Evolutionary conservation across 2,113 vertebrate genomes (phyloP).

Genomic region (Rhizomys pruinosus): DNA sequence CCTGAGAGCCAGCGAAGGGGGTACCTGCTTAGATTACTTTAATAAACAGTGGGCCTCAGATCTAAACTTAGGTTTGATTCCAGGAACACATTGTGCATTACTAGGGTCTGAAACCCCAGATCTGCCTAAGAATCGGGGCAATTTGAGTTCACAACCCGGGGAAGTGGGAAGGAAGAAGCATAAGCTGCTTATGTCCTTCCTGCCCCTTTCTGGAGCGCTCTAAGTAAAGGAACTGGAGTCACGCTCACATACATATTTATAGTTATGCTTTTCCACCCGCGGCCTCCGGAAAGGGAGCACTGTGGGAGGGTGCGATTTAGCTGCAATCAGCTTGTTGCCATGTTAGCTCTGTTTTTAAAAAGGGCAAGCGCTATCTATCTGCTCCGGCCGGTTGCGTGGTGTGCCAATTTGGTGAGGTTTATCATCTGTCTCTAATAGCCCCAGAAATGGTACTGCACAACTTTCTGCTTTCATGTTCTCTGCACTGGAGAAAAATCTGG

Average conservation of each 20-base stretch:
- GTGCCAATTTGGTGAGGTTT: constrained; percentile 67
- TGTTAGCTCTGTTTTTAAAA: constrained; percentile 79
- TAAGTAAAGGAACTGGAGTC: constrained; percentile 56
- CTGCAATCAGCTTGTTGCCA: constrained; percentile 83
- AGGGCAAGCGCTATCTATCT: constrained; percentile 69
- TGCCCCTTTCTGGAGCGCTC: constrained; percentile 7
- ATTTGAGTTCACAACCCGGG: background rate
- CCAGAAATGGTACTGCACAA: constrained; percentile 79
- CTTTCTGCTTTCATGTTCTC: constrained; percentile 80
- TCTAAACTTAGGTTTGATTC: constrained; percentile 26
- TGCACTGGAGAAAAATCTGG: constrained; percentile 78
- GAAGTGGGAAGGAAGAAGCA: background rate
- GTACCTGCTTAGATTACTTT: background rate
- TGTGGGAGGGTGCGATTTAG: constrained; percentile 73
- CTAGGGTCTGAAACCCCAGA: constrained; percentile 9
- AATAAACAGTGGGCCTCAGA: background rate
- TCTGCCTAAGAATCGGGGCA: background rate
- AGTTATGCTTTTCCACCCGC: constrained; percentile 47
- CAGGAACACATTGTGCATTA: background rate
- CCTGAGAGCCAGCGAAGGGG: background rate
- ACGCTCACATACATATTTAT: constrained; percentile 59
- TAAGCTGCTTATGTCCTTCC: background rate
- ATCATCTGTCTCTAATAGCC: constrained; percentile 82
- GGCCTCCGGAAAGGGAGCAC: constrained; percentile 71
- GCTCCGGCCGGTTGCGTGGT: constrained; percentile 70